Percentiles rank a stretch among this genome's conserved stretches.
Conservation (phyloP, 2,113 vertebrate species). For the Pteropus alecto region DNA sequence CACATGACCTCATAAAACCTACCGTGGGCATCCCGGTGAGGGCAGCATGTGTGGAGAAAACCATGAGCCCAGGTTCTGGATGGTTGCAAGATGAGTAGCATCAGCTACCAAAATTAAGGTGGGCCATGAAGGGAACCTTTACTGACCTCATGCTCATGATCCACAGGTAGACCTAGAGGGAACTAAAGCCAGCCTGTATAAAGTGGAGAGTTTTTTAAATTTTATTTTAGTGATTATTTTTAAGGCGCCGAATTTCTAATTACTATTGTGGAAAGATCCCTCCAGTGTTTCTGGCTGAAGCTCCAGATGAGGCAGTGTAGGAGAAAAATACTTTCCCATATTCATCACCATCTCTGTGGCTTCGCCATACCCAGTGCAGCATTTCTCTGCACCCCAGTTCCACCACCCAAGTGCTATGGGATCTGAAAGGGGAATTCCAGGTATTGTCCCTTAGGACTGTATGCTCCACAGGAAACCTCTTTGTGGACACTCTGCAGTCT, state of each 20-base stretch:
- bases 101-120: not conserved
- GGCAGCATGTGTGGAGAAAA: rapidly evolving
- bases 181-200: not conserved
- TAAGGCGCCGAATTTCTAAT: not conserved
- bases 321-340: rapidly evolving
- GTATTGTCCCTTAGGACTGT: rapidly evolving
- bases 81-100: rapidly evolving
- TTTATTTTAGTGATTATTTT: not conserved
- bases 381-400: not conserved
- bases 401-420: rapidly evolving
- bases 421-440: not conserved
- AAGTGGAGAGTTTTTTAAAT: not conserved
- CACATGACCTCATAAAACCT: not conserved
- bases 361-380: too few species aligned
- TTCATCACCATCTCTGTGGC: not conserved
- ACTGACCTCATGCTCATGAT: not conserved
- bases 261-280: not conserved
- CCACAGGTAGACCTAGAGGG: not conserved
- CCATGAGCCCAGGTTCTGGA: too few species aligned
- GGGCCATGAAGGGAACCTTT: too few species aligned
- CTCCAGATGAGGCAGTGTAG: not conserved
- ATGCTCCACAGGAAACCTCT: not conserved
- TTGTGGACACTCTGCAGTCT: rapidly evolving
- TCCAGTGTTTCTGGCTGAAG: not conserved
- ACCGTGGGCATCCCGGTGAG: rapidly evolving